Conservation (phyloP, 2,113 vertebrate genomes). For the Saccopteryx bilineata region DNA sequence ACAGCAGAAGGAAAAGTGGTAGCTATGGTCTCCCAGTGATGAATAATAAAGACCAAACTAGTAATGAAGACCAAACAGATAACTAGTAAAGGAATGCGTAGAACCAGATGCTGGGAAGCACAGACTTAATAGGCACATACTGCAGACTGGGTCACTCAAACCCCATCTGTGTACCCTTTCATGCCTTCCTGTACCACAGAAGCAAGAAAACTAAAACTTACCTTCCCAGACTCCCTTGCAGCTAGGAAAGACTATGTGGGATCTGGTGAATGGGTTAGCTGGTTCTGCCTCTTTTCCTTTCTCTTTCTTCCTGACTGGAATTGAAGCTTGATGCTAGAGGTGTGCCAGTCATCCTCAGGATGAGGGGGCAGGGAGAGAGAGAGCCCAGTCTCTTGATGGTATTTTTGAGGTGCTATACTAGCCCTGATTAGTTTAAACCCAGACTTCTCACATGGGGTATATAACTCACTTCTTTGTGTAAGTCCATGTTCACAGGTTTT, state of each 20-base stretch:
- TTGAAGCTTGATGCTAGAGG: not conserved
- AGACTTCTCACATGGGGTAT: not conserved
- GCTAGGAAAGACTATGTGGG: not conserved
- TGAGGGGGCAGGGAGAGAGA: not conserved
- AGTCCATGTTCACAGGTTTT: not conserved
- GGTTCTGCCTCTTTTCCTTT: not conserved
- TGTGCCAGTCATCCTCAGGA: not conserved
- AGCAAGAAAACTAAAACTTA: not conserved
- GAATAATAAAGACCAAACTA: not conserved
- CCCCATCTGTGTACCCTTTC: not conserved
- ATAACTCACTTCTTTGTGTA: not conserved
- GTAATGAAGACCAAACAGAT: no score
- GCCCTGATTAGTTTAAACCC: slow-evolving; percentile 18
- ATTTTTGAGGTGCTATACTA: not conserved
- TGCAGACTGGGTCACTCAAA: not conserved
- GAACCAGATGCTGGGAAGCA: not conserved
- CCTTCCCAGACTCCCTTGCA: not conserved
- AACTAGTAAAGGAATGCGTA: not conserved
- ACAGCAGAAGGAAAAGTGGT: not conserved
- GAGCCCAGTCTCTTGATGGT: not conserved
- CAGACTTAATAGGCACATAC: not conserved
- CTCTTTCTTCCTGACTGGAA: not conserved
- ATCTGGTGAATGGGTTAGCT: not conserved
- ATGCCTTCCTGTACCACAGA: not conserved
- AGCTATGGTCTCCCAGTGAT: not conserved